Evolutionary conservation across 2,797 vertebrate species (phyloP).

Genomic region (Enteromius afrohamiltoni): DNA sequence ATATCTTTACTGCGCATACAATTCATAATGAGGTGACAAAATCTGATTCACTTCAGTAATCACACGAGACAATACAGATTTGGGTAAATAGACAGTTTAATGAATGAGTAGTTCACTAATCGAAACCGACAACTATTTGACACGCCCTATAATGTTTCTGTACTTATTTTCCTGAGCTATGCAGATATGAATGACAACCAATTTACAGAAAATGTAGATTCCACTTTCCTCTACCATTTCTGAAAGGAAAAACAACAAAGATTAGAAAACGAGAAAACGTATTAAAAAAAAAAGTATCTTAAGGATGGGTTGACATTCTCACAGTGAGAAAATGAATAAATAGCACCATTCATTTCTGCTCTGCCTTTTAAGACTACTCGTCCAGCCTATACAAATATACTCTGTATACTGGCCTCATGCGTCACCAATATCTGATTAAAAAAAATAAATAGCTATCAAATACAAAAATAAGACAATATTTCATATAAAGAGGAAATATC

Average conservation of each 20-base stretch:
- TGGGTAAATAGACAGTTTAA: constrained; percentile 32
- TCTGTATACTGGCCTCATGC: constrained; percentile 50
- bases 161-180: constrained; percentile 30
- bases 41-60: background rate
- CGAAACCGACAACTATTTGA: constrained; percentile 14
- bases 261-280: background rate
- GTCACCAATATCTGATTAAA: constrained; percentile 66
- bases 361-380: constrained; percentile 19
- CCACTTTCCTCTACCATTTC: background rate
- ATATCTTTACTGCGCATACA: constrained; percentile 45
- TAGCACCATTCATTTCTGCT: constrained; percentile 52
- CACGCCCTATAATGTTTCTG: constrained; percentile 6
- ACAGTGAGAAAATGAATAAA: constrained; percentile 49
- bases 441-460: constrained; percentile 84
- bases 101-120: constrained; percentile 17
- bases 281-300: constrained; percentile 12
- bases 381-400: constrained; percentile 42
- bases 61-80: background rate
- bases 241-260: background rate
- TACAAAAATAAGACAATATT: constrained; percentile 82
- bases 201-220: background rate
- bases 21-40: constrained; percentile 5
- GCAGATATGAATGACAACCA: constrained; percentile 3
- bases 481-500: constrained; percentile 74
- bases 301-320: constrained; percentile 20